These are phyloP conservation scores for Hetaerina titia DNA, from an alignment of 2,888 invertebrate genomes.

Conservation along the genomic window DNA sequence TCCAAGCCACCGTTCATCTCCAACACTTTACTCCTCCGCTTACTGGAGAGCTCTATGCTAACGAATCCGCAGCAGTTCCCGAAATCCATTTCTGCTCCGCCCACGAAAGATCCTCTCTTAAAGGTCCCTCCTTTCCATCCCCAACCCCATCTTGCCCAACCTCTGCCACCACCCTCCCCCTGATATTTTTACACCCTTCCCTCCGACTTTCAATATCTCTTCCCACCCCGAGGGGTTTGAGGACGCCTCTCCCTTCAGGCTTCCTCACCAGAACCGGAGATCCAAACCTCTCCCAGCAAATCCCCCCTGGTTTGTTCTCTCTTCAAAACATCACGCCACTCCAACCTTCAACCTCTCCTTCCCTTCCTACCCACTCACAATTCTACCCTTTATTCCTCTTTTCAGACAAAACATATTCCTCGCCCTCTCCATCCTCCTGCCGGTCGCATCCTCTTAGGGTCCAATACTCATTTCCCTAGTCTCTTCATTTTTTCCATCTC, in stretches of 20 bases:
- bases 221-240: background rate
- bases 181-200: background rate
- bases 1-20: background rate
- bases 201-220: background rate
- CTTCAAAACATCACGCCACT: background rate
- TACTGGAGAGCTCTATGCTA: slow-evolving; percentile 44
- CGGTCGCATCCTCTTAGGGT: background rate
- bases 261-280: too few species aligned
- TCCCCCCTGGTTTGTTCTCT: background rate
- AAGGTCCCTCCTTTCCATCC: background rate
- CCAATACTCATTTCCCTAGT: slow-evolving; percentile 7
- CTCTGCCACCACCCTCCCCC: background rate
- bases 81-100: background rate
- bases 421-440: background rate
- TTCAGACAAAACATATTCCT: background rate
- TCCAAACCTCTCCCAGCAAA: background rate
- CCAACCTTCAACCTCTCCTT: background rate
- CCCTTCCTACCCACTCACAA: background rate
- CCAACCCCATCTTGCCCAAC: background rate
- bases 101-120: background rate
- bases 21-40: slow-evolving; percentile 41
- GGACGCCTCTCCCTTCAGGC: too few species aligned
- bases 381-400: background rate
- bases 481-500: background rate
- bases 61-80: slow-evolving; percentile 37